phyloP scores from a whole-genome alignment of 2,797 vertebrate species.

The Scyliorhinus canicula region DNA sequence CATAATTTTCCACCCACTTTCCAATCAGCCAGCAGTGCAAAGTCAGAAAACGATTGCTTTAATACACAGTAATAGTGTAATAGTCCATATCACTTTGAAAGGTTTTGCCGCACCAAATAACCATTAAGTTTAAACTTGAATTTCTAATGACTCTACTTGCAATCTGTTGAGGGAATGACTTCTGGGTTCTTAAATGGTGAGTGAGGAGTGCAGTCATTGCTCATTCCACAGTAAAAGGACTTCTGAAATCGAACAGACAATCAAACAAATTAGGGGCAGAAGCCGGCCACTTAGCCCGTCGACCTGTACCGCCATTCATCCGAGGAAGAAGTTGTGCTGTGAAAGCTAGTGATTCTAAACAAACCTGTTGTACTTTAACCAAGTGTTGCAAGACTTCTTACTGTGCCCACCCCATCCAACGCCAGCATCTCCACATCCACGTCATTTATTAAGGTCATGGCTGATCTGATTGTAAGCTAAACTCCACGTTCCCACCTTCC shows the following conservation, averaged over 20 bases:
- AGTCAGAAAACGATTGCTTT: background rate
- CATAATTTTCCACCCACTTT: background rate
- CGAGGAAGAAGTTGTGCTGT: too few relatives aligned
- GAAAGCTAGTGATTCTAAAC: too few relatives aligned
- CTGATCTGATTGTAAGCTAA: too few relatives aligned
- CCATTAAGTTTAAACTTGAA: background rate
- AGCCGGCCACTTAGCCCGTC: too few relatives aligned
- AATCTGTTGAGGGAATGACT: background rate
- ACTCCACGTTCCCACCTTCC: too few relatives aligned
- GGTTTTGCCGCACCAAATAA: background rate
- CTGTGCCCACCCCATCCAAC: too few relatives aligned
- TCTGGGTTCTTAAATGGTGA: background rate
- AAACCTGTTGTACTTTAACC: too few relatives aligned
- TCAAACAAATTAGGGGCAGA: too few relatives aligned
- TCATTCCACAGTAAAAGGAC: background rate
- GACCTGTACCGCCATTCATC: too few relatives aligned
- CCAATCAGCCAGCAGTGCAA: background rate
- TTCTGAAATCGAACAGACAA: background rate
- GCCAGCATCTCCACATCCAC: too few relatives aligned
- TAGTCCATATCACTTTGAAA: background rate
- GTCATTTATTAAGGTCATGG: too few relatives aligned
- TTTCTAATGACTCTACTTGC: background rate
- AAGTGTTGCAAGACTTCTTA: too few relatives aligned
- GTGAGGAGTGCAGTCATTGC: background rate
- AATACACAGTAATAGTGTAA: background rate